Evolutionary conservation across 2,888 invertebrate genomes (phyloP), one percentile per base, ranked within the genome.

Genomic region (Apamea crenata): DNA sequence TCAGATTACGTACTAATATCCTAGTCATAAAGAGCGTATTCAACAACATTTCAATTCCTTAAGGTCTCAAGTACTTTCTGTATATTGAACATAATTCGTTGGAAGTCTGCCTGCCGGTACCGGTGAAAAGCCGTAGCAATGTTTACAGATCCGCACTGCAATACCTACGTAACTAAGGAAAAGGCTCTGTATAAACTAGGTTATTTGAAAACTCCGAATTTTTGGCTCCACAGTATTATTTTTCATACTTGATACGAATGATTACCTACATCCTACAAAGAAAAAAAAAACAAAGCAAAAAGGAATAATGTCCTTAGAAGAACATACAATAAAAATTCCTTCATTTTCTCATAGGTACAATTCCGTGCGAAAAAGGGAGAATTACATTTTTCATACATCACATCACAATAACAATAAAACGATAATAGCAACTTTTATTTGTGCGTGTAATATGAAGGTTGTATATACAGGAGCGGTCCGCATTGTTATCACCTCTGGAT

Each of bases 401-500:
- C 84, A 88, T 90, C 88, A 89, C 84, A 87, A 89, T 90, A 90
- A 90, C 89, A 90, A 89, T 90, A 90, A 89, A 90, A 88, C 86
- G 85, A 88, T 88, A 87, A 88, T 87, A 81, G 82, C 80, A 81
- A 89, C 84, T 87, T 90, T 87, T 89, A 89, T 88, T 87, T 87
- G 76, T 81, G 65, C 78, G 81, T 65, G 80, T 81, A 82, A 84
- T 84, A 85, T 85, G 81, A 81, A 85, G 78, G 78, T 80, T 78
- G 74, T 87, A 77, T 72, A 72, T 82, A 84, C 36, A 82, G 61
- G 75, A 53, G 79, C 77, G 77, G 83, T 76, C 73, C 81, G 69
- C 79, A 76, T 77, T 84, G 80, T 86, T 87, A 86, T 85, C 87
- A 84, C 82, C 86, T 86, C 71, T 77, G 79, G 61, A 86, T 79